Conservation (phyloP, 2,113 vertebrate genomes). For the Calidris pygmaea region DNA sequence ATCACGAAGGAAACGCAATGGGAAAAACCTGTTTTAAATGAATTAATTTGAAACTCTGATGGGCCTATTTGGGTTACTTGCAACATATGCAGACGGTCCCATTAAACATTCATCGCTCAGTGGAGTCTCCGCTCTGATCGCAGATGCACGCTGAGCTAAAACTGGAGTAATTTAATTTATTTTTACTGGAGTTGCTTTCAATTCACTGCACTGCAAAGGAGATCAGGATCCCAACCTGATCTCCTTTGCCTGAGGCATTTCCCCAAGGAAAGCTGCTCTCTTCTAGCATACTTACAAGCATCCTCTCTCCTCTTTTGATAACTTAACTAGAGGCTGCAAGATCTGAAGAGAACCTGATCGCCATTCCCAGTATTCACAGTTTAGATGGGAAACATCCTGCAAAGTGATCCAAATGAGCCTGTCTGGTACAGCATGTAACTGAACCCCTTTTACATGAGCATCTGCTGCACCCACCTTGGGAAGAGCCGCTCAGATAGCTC, state of each 20-base stretch:
- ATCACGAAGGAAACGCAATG: accelerated
- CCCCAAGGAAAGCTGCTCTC: not conserved
- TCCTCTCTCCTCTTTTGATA: not conserved
- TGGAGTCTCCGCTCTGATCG: not conserved
- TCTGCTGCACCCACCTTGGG: not conserved
- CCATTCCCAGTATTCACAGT: not conserved
- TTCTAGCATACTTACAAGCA: not conserved
- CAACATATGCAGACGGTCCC: not conserved
- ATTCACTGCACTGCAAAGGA: not conserved
- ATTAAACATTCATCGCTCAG: slow-evolving; percentile 24
- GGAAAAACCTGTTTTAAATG: not conserved
- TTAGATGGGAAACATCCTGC: not conserved
- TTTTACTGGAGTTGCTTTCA: not conserved
- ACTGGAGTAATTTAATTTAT: not conserved
- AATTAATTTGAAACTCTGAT: not conserved
- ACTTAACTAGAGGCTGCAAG: not conserved
- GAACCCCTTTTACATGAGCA: not conserved
- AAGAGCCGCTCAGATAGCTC: not conserved
- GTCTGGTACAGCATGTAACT: not conserved
- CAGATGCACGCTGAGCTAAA: not conserved
- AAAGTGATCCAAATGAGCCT: not conserved
- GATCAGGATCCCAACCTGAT: not conserved
- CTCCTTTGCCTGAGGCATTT: not conserved
- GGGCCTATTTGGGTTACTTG: slow-evolving; percentile 18
- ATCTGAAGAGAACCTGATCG: not conserved